Evolutionary conservation across 2,113 vertebrate species (phyloP), one percentile per base, ranked within the genome.

Genomic region (Eretmochelys imbricata): DNA sequence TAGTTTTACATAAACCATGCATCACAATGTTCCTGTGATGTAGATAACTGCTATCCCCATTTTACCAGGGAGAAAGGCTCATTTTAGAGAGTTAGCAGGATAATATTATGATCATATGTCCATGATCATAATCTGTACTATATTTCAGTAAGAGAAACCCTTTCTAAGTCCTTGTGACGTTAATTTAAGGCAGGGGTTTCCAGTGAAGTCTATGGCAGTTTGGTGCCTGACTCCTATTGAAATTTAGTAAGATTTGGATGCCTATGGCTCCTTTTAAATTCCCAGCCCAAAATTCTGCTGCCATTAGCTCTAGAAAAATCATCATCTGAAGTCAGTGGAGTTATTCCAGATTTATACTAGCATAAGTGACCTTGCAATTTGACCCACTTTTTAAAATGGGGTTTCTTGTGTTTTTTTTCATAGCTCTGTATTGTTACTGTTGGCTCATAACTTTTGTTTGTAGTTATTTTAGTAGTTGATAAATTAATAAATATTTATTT

Each of bases 131-230:
- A 8, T 27, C 48, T 31, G 79, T 88, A 35, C 31, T 82, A 48
- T 75, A 69, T 85, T 95, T 95, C 54, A 89, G 35, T 14, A 89
- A 79, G 93, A 69, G 12, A 55, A 69, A 8, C 87, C 87, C 76
- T 24, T 17, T 87, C 82, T 91, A 92, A 38, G 55, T 53, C 13
- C 11, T 2, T 29, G 31, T 85, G 57, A 46, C 55, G 4, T 31
- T 91, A 46, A 72, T 62, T 88, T 87, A 89, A 87, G 16, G 19
- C 31, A 85, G 38, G 87, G 57, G 79, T 87, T 75, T 93, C 87
- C 75, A 85, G 38, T 88, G 72, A 94, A 10, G 5, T 14, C 10
- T 31, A 80, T 62, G 27, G 29, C 29, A 62, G 13, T 62, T 62
- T 69, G 85, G 31, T 11, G 62, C 7, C 16, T 46, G 86, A 3